Evolutionary conservation across 2,113 vertebrate genomes (phyloP).

Genomic region (Coptodon bakossiorum): DNA sequence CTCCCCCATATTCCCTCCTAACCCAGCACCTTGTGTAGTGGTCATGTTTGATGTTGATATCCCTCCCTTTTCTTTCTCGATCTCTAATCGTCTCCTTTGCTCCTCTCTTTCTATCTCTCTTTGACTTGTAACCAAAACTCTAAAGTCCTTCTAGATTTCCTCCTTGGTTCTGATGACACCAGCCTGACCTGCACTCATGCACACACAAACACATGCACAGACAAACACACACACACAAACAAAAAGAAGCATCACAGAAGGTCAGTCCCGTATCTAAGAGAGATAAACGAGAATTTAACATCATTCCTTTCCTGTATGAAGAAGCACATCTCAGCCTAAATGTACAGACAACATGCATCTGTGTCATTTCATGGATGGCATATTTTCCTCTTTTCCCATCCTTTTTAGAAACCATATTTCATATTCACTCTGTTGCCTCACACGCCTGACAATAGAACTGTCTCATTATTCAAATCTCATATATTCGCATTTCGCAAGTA

Average conservation of each 20-base stretch:
- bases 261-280: slow-evolving; percentile 40
- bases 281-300: slow-evolving; percentile 56
- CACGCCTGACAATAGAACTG: not conserved
- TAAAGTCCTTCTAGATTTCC: slow-evolving; percentile 71
- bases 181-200: slow-evolving; percentile 54
- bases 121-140: slow-evolving; percentile 72
- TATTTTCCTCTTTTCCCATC: slow-evolving; percentile 11
- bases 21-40: slow-evolving; percentile 89
- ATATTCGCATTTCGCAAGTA: not conserved
- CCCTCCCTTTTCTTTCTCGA: slow-evolving; percentile 59
- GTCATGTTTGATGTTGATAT: slow-evolving; percentile 85
- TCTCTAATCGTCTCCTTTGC: slow-evolving; percentile 49
- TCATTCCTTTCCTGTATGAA: slow-evolving; percentile 39
- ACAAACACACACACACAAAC: not conserved
- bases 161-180: slow-evolving; percentile 70
- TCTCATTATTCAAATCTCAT: slow-evolving; percentile 15
- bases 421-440: slow-evolving; percentile 7
- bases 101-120: slow-evolving; percentile 47
- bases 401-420: slow-evolving; percentile 8
- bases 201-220: slow-evolving; percentile 12
- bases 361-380: slow-evolving; percentile 32
- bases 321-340: not conserved
- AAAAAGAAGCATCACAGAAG: not conserved
- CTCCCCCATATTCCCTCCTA: slow-evolving; percentile 71
- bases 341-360: not conserved